Evolutionary conservation across 2,113 vertebrate genomes (phyloP), one percentile per base, ranked within the genome.

Genomic region (Myiozetetes cayanensis): DNA sequence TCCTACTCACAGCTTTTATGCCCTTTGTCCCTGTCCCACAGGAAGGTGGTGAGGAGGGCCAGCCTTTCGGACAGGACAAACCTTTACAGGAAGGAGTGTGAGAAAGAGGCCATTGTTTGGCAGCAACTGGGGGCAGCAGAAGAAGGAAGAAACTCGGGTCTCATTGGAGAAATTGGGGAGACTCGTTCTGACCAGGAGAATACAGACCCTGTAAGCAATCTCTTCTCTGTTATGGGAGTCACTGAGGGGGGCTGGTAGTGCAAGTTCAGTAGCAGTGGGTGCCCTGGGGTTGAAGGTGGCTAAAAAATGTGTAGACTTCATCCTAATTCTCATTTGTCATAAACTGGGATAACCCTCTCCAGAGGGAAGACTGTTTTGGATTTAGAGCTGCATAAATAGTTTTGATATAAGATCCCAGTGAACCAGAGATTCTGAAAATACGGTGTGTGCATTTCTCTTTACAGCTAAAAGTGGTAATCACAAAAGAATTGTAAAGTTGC

Each of bases 61-160:
- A 99, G 99, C 97, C 97, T 99, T 80, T 99, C 99, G 0, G 99
- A 99, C 97, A 97, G 99, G 91, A 99, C 99, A 93, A 99, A 99
- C 97, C 96, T 99, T 30, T 99, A 99, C 96, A 98, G 99, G 65
- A 99, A 99, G 94, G 99, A 99, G 88, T 99, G 99, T 1, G 99
- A 99, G 97, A 99, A 99, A 2, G 99, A 99, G 87, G 99, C 99
- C 96, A 99, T 99, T 3, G 98, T 99, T 55, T 99, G 99, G 99
- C 98, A 98, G 95, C 98, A 99, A 28, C 98, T 99, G 91, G 99
- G 98, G 9, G 76, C 94, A 1, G 70, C 98, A 3, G 98, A 98
- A 70, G 98, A 98, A 49, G 98, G 97, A 92, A 97, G 98, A 73
- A 98, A 94, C 33, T 94, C 97, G 0, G 77, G 74, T 75, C 96